Conservation (phyloP, 2,888 invertebrate species). For the Heliconius ismenius region DNA sequence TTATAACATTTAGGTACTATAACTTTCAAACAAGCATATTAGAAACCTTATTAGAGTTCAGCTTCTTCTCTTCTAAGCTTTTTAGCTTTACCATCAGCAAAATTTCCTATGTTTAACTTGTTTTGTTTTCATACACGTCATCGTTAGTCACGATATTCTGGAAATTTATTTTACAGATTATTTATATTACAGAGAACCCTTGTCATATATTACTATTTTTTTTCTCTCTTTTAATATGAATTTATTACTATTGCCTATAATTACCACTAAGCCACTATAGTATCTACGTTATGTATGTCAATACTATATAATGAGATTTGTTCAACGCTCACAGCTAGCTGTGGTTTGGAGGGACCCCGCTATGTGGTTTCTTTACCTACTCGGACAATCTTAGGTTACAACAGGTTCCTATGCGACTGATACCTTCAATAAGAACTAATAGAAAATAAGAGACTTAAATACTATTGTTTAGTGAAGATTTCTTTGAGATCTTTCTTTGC, state of each 20-base stretch:
- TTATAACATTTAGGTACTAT: background rate
- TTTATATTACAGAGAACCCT: no score
- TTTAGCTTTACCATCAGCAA: no score
- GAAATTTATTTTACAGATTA: no score
- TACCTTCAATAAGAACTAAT: constrained; percentile 26
- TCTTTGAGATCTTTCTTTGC: background rate
- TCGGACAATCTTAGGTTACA: constrained; percentile 43
- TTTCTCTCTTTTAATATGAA: no score
- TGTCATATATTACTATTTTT: no score
- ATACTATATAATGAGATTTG: constrained; percentile 15
- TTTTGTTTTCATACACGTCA: no score
- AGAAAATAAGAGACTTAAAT: background rate
- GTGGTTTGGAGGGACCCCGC: constrained; percentile 21
- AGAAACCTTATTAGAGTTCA: no score
- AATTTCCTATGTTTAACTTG: no score
- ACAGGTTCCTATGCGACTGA: constrained; percentile 34
- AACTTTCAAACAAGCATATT: no score
- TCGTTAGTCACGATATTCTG: no score
- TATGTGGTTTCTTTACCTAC: constrained; percentile 44
- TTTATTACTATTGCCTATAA: no score
- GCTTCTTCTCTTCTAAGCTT: no score
- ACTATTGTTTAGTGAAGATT: constrained; percentile 15
- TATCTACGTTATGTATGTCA: constrained; percentile 2
- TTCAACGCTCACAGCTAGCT: constrained; percentile 16
- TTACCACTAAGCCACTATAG: background rate